These are phyloP conservation scores for Semibalanus balanoides DNA, from an alignment of 1,140 invertebrate genomes.

Conservation along the genomic window DNA sequence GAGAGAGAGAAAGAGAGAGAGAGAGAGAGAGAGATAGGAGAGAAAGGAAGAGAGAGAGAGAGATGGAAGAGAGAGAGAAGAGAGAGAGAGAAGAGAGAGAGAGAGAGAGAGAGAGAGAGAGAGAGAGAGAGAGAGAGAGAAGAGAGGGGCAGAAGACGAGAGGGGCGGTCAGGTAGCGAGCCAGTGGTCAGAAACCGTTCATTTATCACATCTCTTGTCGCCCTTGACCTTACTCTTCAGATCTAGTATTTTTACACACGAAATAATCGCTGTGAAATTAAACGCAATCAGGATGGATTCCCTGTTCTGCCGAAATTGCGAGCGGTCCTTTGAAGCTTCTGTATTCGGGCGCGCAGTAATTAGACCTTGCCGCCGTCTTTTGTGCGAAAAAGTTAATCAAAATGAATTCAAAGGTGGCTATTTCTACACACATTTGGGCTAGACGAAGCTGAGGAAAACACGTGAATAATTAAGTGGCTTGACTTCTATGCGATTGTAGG, in stretches of 20 bases:
- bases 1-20: background rate
- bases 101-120: background rate
- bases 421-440: too few relatives aligned
- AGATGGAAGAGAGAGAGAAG: background rate
- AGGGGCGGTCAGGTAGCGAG: background rate
- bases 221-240: background rate
- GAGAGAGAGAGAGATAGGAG: background rate
- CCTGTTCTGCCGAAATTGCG: background rate
- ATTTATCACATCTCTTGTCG: background rate
- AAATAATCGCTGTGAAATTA: slow-evolving; percentile 1
- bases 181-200: background rate
- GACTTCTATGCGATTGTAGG: too few relatives aligned
- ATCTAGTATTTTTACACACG: background rate
- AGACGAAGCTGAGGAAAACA: too few relatives aligned
- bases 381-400: background rate
- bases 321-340: background rate
- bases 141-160: background rate
- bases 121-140: background rate
- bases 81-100: background rate
- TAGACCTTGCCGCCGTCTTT: background rate
- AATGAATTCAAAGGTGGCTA: background rate
- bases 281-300: background rate
- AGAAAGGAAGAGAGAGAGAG: background rate
- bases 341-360: background rate
- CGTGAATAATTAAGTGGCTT: too few relatives aligned